Evolutionary conservation across 2,797 vertebrate species (phyloP).

Genomic region (Gymnodraco acuticeps): DNA sequence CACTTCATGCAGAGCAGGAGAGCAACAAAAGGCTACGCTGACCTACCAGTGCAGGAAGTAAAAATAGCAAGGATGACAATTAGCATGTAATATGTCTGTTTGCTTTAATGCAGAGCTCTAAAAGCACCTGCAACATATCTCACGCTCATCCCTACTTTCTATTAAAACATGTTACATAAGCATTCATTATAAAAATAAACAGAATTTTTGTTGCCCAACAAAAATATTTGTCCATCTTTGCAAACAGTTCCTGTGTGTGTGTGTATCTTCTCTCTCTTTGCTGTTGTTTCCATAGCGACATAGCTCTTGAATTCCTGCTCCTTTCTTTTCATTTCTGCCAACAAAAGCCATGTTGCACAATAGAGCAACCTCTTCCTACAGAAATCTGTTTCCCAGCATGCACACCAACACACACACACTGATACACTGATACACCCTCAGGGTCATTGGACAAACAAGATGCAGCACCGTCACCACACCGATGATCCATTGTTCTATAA

Average conservation of each 20-base stretch:
- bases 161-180: conserved; percentile 25
- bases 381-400: conserved; percentile 67
- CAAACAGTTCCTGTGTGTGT: background rate
- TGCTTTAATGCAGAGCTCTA: background rate
- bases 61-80: conserved; percentile 29
- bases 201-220: conserved; percentile 42
- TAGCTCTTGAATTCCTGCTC: conserved; percentile 83
- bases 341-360: conserved; percentile 86
- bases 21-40: conserved; percentile 46
- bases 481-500: conserved; percentile 29
- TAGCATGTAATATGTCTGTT: conserved; percentile 5
- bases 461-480: conserved; percentile 23
- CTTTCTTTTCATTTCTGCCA: conserved; percentile 83
- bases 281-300: conserved; percentile 89
- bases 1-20: conserved; percentile 55
- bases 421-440: background rate
- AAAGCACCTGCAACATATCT: background rate
- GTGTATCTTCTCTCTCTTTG: conserved; percentile 65
- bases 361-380: conserved; percentile 81
- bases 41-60: conserved; percentile 34
- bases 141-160: conserved; percentile 12
- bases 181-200: conserved; percentile 22
- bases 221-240: conserved; percentile 78
- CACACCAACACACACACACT: conserved; percentile 15
- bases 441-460: conserved; percentile 54